phyloP scores from a whole-genome alignment of 2,888 invertebrate species.

The Hypsopygia costalis region DNA sequence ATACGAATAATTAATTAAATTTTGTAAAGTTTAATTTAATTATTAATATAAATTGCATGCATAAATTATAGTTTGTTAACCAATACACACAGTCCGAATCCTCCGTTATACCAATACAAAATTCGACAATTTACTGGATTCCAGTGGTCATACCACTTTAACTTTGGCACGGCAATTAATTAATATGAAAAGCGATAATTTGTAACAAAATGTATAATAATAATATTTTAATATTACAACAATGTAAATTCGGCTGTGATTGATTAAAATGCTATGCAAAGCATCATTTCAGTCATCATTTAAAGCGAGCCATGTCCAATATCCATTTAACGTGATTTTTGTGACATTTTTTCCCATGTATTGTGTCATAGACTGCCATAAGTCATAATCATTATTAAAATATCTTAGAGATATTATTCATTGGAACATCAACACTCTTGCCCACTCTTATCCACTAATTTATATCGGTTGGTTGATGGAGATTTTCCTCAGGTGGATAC shows the following conservation, averaged over 20 bases:
- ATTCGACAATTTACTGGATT: constrained; percentile 2
- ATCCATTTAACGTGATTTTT: not conserved
- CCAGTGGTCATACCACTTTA: constrained; percentile 35
- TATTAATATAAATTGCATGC: no score
- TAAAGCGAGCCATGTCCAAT: constrained; percentile 17
- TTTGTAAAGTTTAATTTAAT: no score
- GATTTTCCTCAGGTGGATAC: no score
- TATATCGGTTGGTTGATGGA: no score
- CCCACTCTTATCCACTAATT: no score
- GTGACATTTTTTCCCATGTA: no score
- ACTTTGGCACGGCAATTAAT: constrained; percentile 56
- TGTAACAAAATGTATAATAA: constrained; percentile 18
- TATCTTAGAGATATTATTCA: no score
- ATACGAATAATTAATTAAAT: no score
- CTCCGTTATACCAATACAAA: not conserved
- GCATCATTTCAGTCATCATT: constrained; percentile 20
- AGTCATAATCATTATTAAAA: no score
- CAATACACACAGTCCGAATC: not conserved
- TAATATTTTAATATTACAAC: constrained; percentile 21
- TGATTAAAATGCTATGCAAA: constrained; percentile 16
- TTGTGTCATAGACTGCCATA: no score
- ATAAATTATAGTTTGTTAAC: not conserved
- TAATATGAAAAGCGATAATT: constrained; percentile 24
- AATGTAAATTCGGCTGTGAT: constrained; percentile 22
- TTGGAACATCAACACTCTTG: no score